Evolutionary conservation across 2,113 vertebrate species (phyloP), one percentile per base, ranked within the genome.

Genomic region (Callipepla californica): DNA sequence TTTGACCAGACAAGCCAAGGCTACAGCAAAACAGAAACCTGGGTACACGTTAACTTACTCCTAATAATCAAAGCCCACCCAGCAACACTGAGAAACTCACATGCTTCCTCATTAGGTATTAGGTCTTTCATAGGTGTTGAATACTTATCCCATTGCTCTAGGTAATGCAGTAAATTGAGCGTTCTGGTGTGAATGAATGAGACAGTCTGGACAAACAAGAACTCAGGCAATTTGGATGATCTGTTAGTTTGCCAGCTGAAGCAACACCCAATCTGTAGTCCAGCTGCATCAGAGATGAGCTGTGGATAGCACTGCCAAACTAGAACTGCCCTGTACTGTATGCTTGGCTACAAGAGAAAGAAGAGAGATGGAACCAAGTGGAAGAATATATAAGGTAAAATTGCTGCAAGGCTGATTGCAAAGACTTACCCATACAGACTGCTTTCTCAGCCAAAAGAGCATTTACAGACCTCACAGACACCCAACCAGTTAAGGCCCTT

Each of bases 221-320:
- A 66, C 40, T 22, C 21, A 53, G 66, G 62, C 40, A 65, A 8
- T 73, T n/a, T 62, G 72, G 50, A 77, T 19, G 47, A 62, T 50
- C 45, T 66, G n/a, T 3, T 77, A 30, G 53, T 77, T 87, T 77
- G 75, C 65, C 72, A 91, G 59, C 20, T 36, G 44, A 95, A 95
- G 30, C 0, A 2, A 69, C 55, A 91, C 38, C 66, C 51, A 78
- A 32, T 69, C 84, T 72, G 40, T 85, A 66, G 79, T 44, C 44
- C 78, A 85, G 67, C 51, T 89, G 62, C 2, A 38, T 73, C 70
- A 80, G 47, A 73, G 86, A 73, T 67, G 12, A 85, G 55, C 68
- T 32, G 36, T 3, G 25, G 22, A 42, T 23, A 57, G 74, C 18
- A 36, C 2, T 44, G 57, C 72, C 69, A 79, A 57, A 42, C 14